Evolutionary conservation across 2,888 invertebrate species (phyloP), one percentile per base, ranked within the genome.

Genomic region (Chromoteleia sp.): DNA sequence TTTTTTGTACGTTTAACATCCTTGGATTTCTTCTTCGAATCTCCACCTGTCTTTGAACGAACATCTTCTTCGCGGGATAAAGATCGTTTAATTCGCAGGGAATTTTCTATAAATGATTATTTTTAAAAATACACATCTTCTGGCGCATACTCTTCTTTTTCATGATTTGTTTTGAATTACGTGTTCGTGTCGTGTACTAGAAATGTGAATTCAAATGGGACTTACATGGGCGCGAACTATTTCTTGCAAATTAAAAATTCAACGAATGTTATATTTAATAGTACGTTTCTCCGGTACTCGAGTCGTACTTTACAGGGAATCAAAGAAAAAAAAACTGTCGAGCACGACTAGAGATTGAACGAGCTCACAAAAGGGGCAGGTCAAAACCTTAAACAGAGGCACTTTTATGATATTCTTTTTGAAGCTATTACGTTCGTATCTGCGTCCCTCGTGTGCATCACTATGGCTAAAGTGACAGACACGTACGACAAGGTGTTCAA

Each of bases 391-490:
- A 17, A 43, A 43, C 10, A 43, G 2, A 17, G 4, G 3, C 17
- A 25, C 39, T 39, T 56, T 39, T 19, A 56, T 56, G 39, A 39
- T 36, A 56, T 19, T 54, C 56, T 39, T 36, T 56, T 30, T 56
- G 36, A 56, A 39, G 56, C 33, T 10, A 56, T 21, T 21, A 36
- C 36, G 19, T 14, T 56, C 19, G 39, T 56, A 39, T 39, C 39
- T 56, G 39, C 39, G 56, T 56, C 56, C n/a, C 56, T 21, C 39
- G 14, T 39, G 29, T 21, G 56, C 39, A 36, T n/a, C 56, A 14
- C 21, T 8, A 8, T 33, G 1, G 10, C 33, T 33, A 33, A 5
- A 10, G 33, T 33, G 33, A n/a, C n/a, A n/a, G n/a, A n/a, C n/a
- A n/a, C 25, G 25, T 25, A 25, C 25, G 25, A 39, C 39, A 6